These are phyloP conservation scores for Poecilia gillii DNA, from an alignment of 2,797 vertebrate genomes.

Conservation along the genomic window DNA sequence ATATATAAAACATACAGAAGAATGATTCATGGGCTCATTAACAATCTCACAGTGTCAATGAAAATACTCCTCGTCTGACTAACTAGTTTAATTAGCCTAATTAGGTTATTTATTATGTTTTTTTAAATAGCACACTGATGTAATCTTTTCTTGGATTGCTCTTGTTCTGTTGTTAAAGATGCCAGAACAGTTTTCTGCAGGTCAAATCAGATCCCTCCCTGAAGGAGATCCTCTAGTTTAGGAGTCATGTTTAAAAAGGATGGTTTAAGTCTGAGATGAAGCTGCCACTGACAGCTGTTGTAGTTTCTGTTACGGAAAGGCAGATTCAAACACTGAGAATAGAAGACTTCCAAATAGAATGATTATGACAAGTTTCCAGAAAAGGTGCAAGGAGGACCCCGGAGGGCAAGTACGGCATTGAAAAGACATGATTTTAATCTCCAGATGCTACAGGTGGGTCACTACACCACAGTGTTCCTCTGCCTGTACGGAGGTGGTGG, in stretches of 20 bases:
- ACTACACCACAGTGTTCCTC: slow-evolving; percentile 98
- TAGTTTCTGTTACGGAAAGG: slow-evolving; percentile 52
- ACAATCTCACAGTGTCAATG: slow-evolving; percentile 42
- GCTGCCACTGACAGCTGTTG: slow-evolving; percentile 38
- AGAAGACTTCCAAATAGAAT: slow-evolving; percentile 57
- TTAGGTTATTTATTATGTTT: slow-evolving; percentile 29
- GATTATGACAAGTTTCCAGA: slow-evolving; percentile 55
- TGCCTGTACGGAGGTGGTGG: slow-evolving; percentile 98
- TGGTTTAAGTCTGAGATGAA: slow-evolving; percentile 37
- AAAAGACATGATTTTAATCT: slow-evolving; percentile 53
- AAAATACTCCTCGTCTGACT: slow-evolving; percentile 52
- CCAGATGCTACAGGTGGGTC: slow-evolving; percentile 85
- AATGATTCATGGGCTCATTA: slow-evolving; percentile 27
- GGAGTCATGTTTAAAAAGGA: slow-evolving; percentile 24
- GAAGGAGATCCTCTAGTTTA: slow-evolving; percentile 19
- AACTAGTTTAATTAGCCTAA: slow-evolving; percentile 6
- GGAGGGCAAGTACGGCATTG: slow-evolving; percentile 58
- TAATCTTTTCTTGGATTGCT: slow-evolving; percentile 20
- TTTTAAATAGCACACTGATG: slow-evolving; percentile 17
- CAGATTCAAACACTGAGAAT: slow-evolving; percentile 47
- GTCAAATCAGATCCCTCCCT: slow-evolving; percentile 14
- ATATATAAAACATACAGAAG: slow-evolving; percentile 21
- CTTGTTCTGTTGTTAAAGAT: slow-evolving; percentile 31
- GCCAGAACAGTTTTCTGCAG: slow-evolving; percentile 34
- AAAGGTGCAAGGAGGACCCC: slow-evolving; percentile 66